Evolutionary conservation across 1,140 invertebrate genomes (phyloP).

Genomic region (Helicoverpa zea): DNA sequence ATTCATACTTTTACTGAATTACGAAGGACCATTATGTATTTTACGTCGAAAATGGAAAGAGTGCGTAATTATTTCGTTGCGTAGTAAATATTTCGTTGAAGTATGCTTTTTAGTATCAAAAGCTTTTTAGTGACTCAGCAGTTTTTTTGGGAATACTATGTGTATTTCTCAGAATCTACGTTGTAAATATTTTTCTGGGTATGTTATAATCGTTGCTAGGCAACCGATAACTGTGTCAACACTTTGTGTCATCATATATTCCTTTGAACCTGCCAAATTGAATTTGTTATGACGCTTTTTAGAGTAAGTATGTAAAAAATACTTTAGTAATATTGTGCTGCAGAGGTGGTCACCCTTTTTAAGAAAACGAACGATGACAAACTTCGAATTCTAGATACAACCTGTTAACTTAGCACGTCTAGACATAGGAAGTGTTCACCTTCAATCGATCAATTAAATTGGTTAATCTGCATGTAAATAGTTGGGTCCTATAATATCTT

Average conservation of each 20-base stretch:
- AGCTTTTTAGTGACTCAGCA: neutral
- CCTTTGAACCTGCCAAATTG: neutral
- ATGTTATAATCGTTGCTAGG: slow-evolving; percentile 23
- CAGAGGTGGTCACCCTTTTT: neutral
- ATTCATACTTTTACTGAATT: neutral
- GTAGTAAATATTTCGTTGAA: neutral
- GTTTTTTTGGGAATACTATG: neutral
- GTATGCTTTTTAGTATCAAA: neutral
- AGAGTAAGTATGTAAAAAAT: no score
- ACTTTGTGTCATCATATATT: slow-evolving; percentile 38
- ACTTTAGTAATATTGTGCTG: no score
- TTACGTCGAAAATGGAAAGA: neutral
- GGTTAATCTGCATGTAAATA: slow-evolving; percentile 28
- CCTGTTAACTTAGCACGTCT: neutral
- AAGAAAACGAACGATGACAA: neutral
- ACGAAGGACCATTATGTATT: neutral
- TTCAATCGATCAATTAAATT: slow-evolving; percentile 23
- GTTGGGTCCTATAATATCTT: neutral
- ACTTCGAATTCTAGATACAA: neutral
- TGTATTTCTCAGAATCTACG: neutral
- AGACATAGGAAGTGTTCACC: neutral
- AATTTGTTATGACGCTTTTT: no score
- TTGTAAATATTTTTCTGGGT: neutral
- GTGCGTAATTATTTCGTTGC: neutral
- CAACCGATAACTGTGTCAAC: slow-evolving; percentile 39